Conservation (phyloP, 2,797 vertebrate genomes). For the Sebastes diaconus region DNA sequence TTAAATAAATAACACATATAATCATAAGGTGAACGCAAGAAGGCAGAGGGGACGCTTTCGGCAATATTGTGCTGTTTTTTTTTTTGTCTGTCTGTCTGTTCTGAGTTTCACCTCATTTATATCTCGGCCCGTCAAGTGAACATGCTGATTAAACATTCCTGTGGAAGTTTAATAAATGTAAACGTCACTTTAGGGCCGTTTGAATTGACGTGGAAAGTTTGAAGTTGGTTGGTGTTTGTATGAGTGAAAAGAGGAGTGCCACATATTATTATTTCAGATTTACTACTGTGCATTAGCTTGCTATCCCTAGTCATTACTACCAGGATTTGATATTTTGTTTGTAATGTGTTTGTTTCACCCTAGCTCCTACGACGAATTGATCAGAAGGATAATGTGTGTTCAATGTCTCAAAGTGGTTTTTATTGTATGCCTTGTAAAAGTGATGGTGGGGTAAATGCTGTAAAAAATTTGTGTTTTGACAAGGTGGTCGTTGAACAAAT, state of each 20-base stretch:
- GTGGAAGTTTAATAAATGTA: constrained; percentile 31
- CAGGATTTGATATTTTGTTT: constrained; percentile 52
- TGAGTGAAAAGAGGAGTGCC: constrained; percentile 16
- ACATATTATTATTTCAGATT: constrained; percentile 46
- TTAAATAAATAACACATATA: constrained; percentile 20
- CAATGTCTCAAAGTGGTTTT: constrained; percentile 67
- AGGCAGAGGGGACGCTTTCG: not conserved
- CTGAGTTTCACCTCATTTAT: constrained; percentile 5
- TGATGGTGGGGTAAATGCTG: constrained; percentile 71
- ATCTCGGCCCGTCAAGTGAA: constrained; percentile 12
- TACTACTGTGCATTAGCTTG: constrained; percentile 56
- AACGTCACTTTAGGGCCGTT: constrained; percentile 1
- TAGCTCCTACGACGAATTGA: constrained; percentile 48
- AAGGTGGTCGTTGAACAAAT: constrained; percentile 68
- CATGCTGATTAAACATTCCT: constrained; percentile 60
- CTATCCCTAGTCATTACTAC: constrained; percentile 43
- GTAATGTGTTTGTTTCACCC: constrained; percentile 53
- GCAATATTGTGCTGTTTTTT: not conserved
- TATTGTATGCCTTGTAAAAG: constrained; percentile 69
- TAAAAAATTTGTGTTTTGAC: constrained; percentile 62
- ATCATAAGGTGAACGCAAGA: constrained; percentile 4
- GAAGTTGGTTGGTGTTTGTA: not conserved
- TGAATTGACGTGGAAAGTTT: constrained; percentile 21
- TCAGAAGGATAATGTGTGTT: constrained; percentile 65
- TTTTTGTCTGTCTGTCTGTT: not conserved